Percentiles rank a stretch among this genome's conserved stretches.
Conservation (phyloP, 2,888 invertebrate genomes). For the Caenorhabditis sp. region DNA sequence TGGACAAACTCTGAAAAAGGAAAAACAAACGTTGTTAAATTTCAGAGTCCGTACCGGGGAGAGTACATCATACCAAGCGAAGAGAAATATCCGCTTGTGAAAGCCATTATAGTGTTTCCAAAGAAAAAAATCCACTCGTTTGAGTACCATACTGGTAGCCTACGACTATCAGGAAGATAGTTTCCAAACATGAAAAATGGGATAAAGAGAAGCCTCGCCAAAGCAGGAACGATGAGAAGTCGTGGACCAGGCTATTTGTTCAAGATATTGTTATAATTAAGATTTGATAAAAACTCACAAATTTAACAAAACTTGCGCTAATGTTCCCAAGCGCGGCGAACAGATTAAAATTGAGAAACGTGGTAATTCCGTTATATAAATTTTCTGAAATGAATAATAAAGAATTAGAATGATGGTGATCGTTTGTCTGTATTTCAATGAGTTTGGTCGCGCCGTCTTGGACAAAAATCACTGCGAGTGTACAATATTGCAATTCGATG, state of each 20-base stretch:
- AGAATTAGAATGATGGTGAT: too few relatives aligned
- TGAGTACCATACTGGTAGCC: conserved; percentile 86
- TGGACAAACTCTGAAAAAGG: conserved; percentile 58
- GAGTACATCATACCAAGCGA: conserved; percentile 94
- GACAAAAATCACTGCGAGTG: too few relatives aligned
- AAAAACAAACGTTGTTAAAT: too few relatives aligned
- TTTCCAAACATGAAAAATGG: conserved; percentile 94
- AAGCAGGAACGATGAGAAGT: conserved; percentile 86
- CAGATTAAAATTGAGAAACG: conserved; percentile 94
- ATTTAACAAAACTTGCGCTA: conserved; percentile 86
- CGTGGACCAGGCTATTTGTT: conserved; percentile 85
- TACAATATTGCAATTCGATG: too few relatives aligned
- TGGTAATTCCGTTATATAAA: conserved; percentile 84
- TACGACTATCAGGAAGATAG: conserved; percentile 85
- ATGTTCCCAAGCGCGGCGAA: conserved; percentile 94
- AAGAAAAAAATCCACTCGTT: conserved; percentile 83
- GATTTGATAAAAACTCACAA: conserved; percentile 81
- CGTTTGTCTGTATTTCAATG: too few relatives aligned
- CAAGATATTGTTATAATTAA: background rate
- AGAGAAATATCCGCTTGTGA: conserved; percentile 93
- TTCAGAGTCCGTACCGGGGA: conserved; percentile 83
- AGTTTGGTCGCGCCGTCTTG: too few relatives aligned
- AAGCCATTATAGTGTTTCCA: conserved; percentile 85
- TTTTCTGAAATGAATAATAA: conserved; percentile 46
- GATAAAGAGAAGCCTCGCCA: conserved; percentile 86